These are phyloP conservation scores for Torymus texanus DNA, from an alignment of 2,888 invertebrate species.

Conservation along the genomic window DNA sequence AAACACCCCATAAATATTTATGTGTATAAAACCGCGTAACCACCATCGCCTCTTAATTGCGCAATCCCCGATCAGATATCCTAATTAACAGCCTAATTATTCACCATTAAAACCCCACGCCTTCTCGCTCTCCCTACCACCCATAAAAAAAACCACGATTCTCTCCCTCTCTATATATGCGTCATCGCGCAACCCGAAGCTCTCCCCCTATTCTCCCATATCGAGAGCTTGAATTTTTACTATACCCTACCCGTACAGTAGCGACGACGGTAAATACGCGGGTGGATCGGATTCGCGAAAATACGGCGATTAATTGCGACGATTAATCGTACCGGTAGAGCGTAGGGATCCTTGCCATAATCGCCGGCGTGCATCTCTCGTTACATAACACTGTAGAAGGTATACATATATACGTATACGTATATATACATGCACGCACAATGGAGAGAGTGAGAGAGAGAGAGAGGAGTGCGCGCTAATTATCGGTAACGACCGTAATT, in stretches of 20 bases:
- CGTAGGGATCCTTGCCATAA: constrained; percentile 20
- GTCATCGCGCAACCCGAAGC: no score
- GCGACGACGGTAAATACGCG: not conserved
- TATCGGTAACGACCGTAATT: constrained; percentile 71
- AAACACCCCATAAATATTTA: no score
- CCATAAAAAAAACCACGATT: not conserved
- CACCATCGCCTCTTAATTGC: not conserved
- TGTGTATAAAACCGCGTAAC: not conserved
- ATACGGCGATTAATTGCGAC: constrained; percentile 41
- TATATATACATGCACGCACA: constrained; percentile 34
- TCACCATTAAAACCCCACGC: not conserved
- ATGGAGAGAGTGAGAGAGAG: constrained; percentile 58
- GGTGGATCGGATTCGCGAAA: constrained; percentile 22
- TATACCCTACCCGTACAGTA: no score
- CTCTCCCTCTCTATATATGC: no score
- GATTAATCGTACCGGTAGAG: constrained; percentile 37
- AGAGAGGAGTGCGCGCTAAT: constrained; percentile 66
- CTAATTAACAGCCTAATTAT: no score
- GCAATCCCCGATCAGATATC: constrained; percentile 19
- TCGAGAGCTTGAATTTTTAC: no score
- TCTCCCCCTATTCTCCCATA: no score
- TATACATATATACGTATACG: not conserved
- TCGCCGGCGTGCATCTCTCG: constrained; percentile 41
- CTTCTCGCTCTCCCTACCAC: not conserved
- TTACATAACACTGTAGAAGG: constrained; percentile 32